Evolutionary conservation across 2,888 invertebrate species (phyloP).

Genomic region (Eristalis arbustorum): DNA sequence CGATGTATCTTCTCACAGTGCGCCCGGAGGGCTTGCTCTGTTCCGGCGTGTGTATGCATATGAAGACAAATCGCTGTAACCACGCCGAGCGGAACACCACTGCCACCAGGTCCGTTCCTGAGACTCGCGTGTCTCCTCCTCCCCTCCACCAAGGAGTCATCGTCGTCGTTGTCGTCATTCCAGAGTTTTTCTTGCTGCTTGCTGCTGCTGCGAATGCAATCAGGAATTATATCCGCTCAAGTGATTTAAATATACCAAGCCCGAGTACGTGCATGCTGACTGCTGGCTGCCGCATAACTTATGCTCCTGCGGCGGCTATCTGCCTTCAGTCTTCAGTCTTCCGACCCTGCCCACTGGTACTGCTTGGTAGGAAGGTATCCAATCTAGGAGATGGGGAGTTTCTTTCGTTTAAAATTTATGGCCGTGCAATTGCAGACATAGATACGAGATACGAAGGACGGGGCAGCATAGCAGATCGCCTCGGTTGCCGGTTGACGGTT

Average conservation of each 20-base stretch:
- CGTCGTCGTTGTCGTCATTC: slow-evolving; percentile 15
- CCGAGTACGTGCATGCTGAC: slow-evolving; percentile 42
- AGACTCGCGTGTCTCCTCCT: neutral
- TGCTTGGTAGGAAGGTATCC: neutral
- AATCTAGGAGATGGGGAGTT: slow-evolving; percentile 41
- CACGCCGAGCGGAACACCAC: slow-evolving; percentile 10
- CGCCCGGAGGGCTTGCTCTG: neutral
- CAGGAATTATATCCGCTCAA: slow-evolving; percentile 70
- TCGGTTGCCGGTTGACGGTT: neutral
- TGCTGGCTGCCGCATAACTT: slow-evolving; percentile 37
- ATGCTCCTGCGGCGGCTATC: slow-evolving; percentile 21
- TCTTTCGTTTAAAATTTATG: slow-evolving; percentile 67
- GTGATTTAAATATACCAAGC: slow-evolving; percentile 68
- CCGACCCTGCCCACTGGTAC: neutral
- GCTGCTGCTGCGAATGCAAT: slow-evolving; percentile 62
- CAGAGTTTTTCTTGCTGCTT: slow-evolving; percentile 28
- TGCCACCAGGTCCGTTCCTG: slow-evolving; percentile 2
- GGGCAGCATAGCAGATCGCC: neutral
- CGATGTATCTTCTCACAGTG: neutral
- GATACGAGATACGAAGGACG: slow-evolving; percentile 14
- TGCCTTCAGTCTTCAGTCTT: neutral
- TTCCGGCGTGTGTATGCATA: slow-evolving; percentile 47
- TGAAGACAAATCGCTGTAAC: slow-evolving; percentile 57
- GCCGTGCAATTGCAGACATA: slow-evolving; percentile 65
- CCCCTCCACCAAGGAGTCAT: neutral